Evolutionary conservation across 2,797 vertebrate genomes (phyloP).

Genomic region (Malurus leucopterus): DNA sequence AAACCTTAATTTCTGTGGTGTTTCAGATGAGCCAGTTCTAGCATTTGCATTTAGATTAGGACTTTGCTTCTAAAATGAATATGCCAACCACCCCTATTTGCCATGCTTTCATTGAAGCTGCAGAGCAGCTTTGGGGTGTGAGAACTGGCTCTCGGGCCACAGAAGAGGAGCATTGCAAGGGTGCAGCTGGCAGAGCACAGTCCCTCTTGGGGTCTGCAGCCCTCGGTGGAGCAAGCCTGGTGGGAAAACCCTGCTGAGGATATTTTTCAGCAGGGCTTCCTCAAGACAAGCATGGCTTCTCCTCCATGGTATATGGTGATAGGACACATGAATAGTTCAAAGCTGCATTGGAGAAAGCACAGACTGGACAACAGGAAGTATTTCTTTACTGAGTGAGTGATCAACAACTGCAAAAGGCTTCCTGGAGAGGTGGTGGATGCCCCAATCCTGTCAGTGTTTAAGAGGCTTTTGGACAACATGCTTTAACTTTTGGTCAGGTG

Average conservation of each 20-base stretch:
- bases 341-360: neutral
- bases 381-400: neutral
- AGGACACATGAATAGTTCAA: neutral
- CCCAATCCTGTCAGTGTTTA: neutral
- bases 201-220: neutral
- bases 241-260: neutral
- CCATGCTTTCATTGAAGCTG: neutral
- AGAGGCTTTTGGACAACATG: neutral
- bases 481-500: neutral
- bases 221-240: fast-evolving
- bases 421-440: neutral
- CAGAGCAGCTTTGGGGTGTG: neutral
- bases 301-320: neutral
- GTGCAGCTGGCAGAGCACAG: neutral
- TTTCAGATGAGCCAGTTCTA: neutral
- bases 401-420: neutral
- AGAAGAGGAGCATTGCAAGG: neutral
- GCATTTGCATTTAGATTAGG: neutral
- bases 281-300: neutral
- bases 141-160: neutral
- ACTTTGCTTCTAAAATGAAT: neutral
- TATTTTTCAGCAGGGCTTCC: neutral
- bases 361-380: neutral
- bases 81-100: neutral
- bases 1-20: neutral